Base-by-base conservation (phyloP, 23 tunicate species). In the Trididemnum nubilum region DNA sequence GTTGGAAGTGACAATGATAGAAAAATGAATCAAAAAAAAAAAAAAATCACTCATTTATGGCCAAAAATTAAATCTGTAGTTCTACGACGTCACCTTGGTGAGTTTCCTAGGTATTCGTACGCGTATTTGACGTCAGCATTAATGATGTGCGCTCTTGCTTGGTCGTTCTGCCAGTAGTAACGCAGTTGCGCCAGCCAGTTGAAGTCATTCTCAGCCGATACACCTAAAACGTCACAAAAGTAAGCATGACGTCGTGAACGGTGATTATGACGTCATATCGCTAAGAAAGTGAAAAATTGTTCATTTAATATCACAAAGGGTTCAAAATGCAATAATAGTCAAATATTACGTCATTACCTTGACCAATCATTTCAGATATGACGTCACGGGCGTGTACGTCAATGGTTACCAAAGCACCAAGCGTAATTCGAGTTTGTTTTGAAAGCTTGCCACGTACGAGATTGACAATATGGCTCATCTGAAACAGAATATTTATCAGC, bases 331-430 rank as follows among this genome's bases (percentile, higher is more conserved):
- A n/a, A n/a, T n/a, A n/a, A n/a, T n/a, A n/a, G n/a, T n/a, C n/a
- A 44, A 44, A 9, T 7, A 44, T 44, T 7, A 44, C 15, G 54
- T 9, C 34, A 22, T 61, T 65, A 91, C 99, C 99, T 89, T 95
- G 86, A 18, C 44, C 79, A 0, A 86, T 75, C 99, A 95, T 95
- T 39, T 95, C 99, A 18, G 86, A 44, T 1, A 89, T 83, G 70
- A 95, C 99, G 83, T 95, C 99, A 51, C 99, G 92, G 7, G 99
- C 99, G 74, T 95, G 99, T 1, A 95, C 99, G 74, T 95, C 99
- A 35, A 95, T 90, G 77, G 99, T 95, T 36, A 95, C 99, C 49
- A 95, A 84, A 38, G 99, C 99, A 9, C 99, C 99, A 36, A 95
- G 87, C 2, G 99, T 95, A 65, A 86, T 95, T 35, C 99, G 86